Base-by-base conservation (phyloP, 2,113 vertebrate genomes). In the Vidua macroura region DNA sequence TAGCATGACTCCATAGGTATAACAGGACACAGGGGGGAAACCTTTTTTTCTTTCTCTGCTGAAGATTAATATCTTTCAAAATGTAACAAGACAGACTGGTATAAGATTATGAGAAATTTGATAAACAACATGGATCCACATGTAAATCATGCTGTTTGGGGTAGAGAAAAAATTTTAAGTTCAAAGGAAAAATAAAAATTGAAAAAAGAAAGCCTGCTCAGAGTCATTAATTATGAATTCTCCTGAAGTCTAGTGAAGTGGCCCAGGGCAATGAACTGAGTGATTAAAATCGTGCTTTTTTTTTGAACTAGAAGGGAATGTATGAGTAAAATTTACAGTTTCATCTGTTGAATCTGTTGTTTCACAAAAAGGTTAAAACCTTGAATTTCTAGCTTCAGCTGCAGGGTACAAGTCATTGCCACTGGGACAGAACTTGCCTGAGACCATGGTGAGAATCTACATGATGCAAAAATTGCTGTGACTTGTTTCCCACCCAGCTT, bases 161-260 rank as follows among this genome's bases (percentile, higher is more conserved):
- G 52, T 22, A 69, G 5, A 56, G 44, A 27, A 79, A 93, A 89
- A 82, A 63, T 51, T 8, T 1, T 30, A 76, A 91, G 70, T 93
- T 95, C 93, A 95, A 94, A 95, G 87, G 9, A 91, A 95, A 90
- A 91, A 35, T 51, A 56, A 37, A 33, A 90, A 58, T 20, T 43
- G 14, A 35, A n/a, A 73, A 46, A 75, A 62, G 56, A 48, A n/a
- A 52, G 3, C 53, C 19, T 58, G 24, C 8, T 62, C 16, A n/a
- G 14, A 56, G 25, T 73, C 23, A 69, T 91, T 92, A 89, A 89
- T 95, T 92, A 89, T 63, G n/a, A 89, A 95, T 91, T 33, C 9
- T 91, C 46, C 43, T 62, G 59, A 85, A 88, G 24, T 11, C 56
- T 84, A 86, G 22, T 41, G 24, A 83, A 88, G 53, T 85, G 81